Conservation (phyloP, 2,797 vertebrate species). For the Lithobates sylvaticus region DNA sequence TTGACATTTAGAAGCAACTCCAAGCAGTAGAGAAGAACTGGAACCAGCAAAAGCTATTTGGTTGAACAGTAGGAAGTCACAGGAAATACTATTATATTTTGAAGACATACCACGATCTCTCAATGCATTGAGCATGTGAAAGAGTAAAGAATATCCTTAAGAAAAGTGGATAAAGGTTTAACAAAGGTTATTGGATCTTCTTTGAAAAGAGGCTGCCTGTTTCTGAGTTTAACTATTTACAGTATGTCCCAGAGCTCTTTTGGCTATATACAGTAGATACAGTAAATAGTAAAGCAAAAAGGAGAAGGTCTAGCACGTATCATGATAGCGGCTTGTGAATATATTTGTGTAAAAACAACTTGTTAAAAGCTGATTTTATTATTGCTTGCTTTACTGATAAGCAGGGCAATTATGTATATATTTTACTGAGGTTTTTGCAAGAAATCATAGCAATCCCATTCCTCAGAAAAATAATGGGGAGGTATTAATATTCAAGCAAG, state of each 20-base stretch:
- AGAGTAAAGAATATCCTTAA: conserved; percentile 27
- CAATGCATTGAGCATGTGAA: conserved; percentile 42
- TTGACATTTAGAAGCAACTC: conserved; percentile 50
- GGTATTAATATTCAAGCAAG: no score
- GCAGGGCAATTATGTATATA: no score
- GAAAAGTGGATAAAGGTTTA: conserved; percentile 36
- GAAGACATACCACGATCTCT: conserved; percentile 26
- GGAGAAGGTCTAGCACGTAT: background rate
- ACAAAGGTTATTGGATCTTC: conserved; percentile 52
- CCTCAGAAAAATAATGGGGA: no score
- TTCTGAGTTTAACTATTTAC: conserved; percentile 5
- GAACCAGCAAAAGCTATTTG: conserved; percentile 51
- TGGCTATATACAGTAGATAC: background rate
- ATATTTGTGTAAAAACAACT: background rate
- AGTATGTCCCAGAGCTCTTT: background rate
- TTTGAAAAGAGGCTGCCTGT: background rate
- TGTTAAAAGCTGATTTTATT: no score
- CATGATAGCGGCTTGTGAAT: background rate
- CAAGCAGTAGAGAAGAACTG: background rate
- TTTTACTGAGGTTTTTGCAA: no score
- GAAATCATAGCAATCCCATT: no score
- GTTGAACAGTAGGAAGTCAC: conserved; percentile 38
- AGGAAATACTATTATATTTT: conserved; percentile 45
- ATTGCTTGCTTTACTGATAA: no score
- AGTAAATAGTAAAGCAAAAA: background rate